phyloP scores from a whole-genome alignment of 1,140 invertebrate species.

The Cryptotermes secundus region DNA sequence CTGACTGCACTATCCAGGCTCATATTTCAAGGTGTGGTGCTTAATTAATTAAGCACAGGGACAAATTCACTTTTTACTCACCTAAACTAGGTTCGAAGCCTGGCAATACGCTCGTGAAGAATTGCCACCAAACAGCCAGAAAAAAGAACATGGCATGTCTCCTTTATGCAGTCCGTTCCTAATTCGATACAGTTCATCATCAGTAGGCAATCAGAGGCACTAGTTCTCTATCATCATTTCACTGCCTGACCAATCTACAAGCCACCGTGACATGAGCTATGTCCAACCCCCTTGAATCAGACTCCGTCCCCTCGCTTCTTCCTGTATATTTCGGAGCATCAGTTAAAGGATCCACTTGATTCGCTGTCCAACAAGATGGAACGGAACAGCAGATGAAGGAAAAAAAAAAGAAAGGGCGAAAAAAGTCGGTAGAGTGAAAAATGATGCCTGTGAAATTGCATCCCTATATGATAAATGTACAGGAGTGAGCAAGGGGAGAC shows the following conservation, averaged over 20 bases:
- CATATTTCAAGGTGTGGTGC: no score
- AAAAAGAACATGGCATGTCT: background rate
- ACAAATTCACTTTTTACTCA: no score
- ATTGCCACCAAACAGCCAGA: no score
- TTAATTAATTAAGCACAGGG: no score
- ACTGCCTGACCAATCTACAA: background rate
- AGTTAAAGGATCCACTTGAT: conserved; percentile 1
- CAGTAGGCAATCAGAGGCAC: background rate
- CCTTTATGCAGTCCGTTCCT: background rate
- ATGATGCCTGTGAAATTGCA: conserved; percentile 32
- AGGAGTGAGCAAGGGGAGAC: background rate
- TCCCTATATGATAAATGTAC: conserved; percentile 30
- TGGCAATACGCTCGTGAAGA: no score
- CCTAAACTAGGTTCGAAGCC: no score
- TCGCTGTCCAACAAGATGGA: conserved; percentile 9
- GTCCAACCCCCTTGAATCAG: background rate
- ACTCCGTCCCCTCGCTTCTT: background rate
- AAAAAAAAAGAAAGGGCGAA: background rate
- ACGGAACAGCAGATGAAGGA: background rate
- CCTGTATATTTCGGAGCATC: conserved; percentile 12
- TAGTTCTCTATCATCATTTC: conserved; percentile 21
- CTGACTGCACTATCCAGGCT: no score
- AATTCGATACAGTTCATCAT: background rate
- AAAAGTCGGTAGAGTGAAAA: conserved; percentile 29
- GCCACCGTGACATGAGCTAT: background rate